Conservation (phyloP, 2,113 vertebrate genomes). For the Nicator chloris region DNA sequence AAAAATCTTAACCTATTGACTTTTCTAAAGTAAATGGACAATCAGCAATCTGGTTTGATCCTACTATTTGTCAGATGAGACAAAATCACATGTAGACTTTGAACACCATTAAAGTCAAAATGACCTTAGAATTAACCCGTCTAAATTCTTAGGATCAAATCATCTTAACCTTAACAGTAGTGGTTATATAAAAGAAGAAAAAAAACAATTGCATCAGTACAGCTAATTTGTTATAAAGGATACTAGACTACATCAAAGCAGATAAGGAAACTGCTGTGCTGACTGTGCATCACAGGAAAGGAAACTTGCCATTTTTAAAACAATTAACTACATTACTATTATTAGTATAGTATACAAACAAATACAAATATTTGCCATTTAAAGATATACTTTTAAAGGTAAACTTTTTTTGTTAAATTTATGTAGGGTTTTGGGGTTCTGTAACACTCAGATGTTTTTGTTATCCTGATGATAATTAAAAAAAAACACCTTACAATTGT, state of each 20-base stretch:
- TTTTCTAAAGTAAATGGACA: not conserved
- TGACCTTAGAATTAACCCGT: not conserved
- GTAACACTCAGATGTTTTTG: not conserved
- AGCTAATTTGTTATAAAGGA: not conserved
- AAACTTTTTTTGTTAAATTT: not conserved
- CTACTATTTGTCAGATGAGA: not conserved
- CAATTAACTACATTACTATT: not conserved
- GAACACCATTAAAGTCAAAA: not conserved
- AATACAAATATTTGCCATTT: not conserved
- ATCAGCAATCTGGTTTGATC: not conserved
- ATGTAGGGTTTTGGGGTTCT: not conserved
- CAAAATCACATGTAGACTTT: not conserved
- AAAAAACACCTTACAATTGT: not conserved
- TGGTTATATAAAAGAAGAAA: not conserved
- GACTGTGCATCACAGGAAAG: not conserved
- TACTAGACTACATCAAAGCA: not conserved
- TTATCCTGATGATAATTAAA: not conserved
- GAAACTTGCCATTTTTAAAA: not conserved
- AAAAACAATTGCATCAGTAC: not conserved
- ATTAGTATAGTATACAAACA: not conserved
- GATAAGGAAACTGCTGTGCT: not conserved
- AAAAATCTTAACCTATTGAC: not conserved
- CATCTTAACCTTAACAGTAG: not conserved
- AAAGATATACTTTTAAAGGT: not conserved
- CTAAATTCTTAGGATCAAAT: not conserved